Evolutionary conservation across 2,888 invertebrate species (phyloP).

Genomic region (Aelia acuminata): DNA sequence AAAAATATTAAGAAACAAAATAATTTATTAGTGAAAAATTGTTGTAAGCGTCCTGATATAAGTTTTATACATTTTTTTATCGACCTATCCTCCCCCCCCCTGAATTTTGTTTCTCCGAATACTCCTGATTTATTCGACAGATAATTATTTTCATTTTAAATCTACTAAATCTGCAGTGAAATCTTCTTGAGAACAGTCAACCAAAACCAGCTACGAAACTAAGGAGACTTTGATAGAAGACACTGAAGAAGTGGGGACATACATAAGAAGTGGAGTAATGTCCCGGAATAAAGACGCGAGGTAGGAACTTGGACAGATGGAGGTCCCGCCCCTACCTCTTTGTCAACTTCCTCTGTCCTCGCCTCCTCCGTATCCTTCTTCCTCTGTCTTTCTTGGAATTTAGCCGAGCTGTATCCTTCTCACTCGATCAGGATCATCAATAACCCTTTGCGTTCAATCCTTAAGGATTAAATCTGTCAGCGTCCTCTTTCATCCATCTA

Average conservation of each 20-base stretch:
- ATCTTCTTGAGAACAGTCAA: neutral
- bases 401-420: neutral
- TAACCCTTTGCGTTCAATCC: neutral
- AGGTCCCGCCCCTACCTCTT: neutral
- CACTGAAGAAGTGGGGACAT: constrained; percentile 27
- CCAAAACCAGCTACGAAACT: neutral
- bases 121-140: too few relatives aligned
- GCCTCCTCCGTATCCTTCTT: neutral
- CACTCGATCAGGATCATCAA: neutral
- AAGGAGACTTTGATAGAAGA: neutral
- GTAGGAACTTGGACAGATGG: constrained; percentile 2
- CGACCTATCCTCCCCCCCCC: too few relatives aligned
- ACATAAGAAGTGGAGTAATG: constrained; percentile 31
- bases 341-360: neutral
- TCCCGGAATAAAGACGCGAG: neutral
- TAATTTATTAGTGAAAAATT: too few relatives aligned
- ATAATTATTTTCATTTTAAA: too few relatives aligned
- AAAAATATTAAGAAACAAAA: too few relatives aligned
- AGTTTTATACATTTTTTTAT: too few relatives aligned
- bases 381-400: neutral
- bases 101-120: too few relatives aligned
- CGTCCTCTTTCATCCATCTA: too few relatives aligned
- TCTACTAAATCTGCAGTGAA: neutral
- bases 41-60: too few relatives aligned
- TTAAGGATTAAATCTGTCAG: too few relatives aligned